Evolutionary conservation across 2,113 vertebrate genomes (phyloP).

Genomic region (Tangachromis dhanisi): DNA sequence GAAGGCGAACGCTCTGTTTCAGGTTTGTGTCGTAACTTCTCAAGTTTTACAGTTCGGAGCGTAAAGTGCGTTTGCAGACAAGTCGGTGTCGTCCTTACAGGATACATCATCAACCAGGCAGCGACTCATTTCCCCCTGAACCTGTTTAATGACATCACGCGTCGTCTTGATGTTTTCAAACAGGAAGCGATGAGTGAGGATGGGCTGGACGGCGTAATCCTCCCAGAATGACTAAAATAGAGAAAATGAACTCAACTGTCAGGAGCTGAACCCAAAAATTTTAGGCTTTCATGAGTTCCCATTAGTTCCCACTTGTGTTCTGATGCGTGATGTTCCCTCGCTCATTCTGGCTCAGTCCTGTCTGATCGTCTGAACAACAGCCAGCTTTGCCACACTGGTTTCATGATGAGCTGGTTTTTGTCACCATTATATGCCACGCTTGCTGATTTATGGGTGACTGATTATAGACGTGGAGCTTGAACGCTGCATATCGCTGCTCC

Average conservation of each 20-base stretch:
- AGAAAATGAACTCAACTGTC: not conserved
- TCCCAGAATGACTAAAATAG: not conserved
- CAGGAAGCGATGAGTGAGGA: not conserved
- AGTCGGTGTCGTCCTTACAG: not conserved
- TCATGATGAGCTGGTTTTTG: not conserved
- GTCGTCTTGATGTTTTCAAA: not conserved
- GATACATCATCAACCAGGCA: not conserved
- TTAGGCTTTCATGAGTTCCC: not conserved
- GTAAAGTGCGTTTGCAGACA: not conserved
- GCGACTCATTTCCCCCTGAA: not conserved
- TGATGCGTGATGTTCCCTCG: not conserved
- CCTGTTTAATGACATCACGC: not conserved
- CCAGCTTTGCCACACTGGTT: not conserved
- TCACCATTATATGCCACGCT: not conserved
- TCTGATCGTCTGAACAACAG: not conserved
- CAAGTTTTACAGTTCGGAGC: not conserved
- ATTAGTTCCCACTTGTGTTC: not conserved
- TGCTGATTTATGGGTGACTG: not conserved
- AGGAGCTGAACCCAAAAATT: not conserved
- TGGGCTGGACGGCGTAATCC: not conserved
- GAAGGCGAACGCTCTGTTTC: not conserved
- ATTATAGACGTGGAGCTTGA: not conserved
- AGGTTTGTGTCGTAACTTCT: not conserved
- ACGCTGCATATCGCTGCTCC: not conserved
- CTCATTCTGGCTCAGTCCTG: not conserved